Percentiles rank a stretch among this genome's conserved stretches.
phyloP scores from a whole-genome alignment of 2,797 vertebrate species.

The Chelidonichthys spinosus region DNA sequence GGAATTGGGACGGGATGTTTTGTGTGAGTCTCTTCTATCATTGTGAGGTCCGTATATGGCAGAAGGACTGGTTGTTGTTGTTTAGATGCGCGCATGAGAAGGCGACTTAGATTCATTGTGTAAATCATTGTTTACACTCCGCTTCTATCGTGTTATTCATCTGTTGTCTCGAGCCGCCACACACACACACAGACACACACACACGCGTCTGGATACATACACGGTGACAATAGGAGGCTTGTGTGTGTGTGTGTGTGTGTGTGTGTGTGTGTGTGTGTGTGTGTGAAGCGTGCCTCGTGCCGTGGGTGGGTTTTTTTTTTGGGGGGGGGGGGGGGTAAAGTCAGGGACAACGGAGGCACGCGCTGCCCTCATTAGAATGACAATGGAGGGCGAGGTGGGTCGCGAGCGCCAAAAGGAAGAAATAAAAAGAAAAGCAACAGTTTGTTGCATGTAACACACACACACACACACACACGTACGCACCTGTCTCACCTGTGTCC shows the following conservation, averaged over 20 bases:
- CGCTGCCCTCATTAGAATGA: constrained; percentile 79
- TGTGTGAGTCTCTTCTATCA: background rate
- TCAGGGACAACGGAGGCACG: constrained; percentile 79
- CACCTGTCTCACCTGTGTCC: background rate
- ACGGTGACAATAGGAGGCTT: constrained; percentile 23
- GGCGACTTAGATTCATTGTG: constrained; percentile 11
- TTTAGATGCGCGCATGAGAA: no score
- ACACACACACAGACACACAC: constrained; percentile 21
- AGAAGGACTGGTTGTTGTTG: background rate
- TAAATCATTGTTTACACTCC: constrained; percentile 14
- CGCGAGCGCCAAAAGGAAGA: constrained; percentile 26
- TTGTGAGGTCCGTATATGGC: background rate
- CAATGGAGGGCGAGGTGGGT: constrained; percentile 51
- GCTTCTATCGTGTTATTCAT: background rate
- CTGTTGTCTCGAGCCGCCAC: constrained; percentile 21
- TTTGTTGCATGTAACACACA: constrained; percentile 5
- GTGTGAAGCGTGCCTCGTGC: constrained; percentile 72
- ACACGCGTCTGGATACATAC: constrained; percentile 1
- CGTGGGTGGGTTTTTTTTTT: constrained; percentile 20
- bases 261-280: background rate
- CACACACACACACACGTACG: constrained; percentile 8
- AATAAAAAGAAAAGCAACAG: background rate
- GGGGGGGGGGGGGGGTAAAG: constrained; percentile 17
- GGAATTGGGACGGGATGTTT: background rate
- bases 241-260: background rate